These are phyloP conservation scores for Scaptomyza tumidula DNA, from an alignment of 2,888 invertebrate genomes.

Conservation along the genomic window DNA sequence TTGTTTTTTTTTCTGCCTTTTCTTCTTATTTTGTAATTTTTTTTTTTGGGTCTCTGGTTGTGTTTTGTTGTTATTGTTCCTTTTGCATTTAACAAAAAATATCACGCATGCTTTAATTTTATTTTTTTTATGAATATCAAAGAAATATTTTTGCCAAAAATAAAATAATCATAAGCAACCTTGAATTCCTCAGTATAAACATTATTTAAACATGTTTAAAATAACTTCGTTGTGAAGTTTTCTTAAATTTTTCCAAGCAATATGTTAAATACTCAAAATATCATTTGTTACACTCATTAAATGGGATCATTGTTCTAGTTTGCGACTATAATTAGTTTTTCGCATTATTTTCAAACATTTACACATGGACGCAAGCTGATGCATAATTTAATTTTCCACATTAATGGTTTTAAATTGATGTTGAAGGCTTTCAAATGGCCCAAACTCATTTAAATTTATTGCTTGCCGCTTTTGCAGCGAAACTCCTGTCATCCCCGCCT, in stretches of 20 bases:
- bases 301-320: not conserved
- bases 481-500: not conserved
- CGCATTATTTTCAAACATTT: constrained; percentile 33
- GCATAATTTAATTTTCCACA: constrained; percentile 52
- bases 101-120: constrained; percentile 49
- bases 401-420: constrained; percentile 50
- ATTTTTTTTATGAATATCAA: constrained; percentile 39
- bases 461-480: constrained; percentile 14
- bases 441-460: constrained; percentile 42
- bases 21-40: no score
- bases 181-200: not conserved
- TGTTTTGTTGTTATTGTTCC: constrained; percentile 24
- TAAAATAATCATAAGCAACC: constrained; percentile 14
- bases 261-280: not conserved
- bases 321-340: constrained; percentile 31
- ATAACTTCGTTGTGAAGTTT: not conserved
- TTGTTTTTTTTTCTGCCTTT: constrained; percentile 16
- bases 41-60: constrained; percentile 16
- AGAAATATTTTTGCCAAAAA: not conserved
- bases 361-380: constrained; percentile 25
- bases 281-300: not conserved
- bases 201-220: no score
- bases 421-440: constrained; percentile 35
- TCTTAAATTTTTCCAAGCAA: not conserved
- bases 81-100: constrained; percentile 47